Evolutionary conservation across 2,113 vertebrate genomes (phyloP).

Genomic region (Catharus fuscescens): DNA sequence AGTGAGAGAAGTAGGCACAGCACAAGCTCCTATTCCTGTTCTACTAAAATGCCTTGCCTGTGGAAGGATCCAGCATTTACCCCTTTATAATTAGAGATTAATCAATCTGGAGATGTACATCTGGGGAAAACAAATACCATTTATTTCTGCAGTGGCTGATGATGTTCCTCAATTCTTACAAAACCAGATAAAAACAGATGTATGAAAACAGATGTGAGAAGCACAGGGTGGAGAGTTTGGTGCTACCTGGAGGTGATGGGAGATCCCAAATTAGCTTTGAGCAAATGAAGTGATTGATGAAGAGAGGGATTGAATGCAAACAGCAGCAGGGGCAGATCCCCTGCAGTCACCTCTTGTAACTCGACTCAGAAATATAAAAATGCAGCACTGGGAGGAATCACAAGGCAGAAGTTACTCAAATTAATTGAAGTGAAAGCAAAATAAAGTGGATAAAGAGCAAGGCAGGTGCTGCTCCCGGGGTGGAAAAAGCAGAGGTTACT

Average conservation of each 20-base stretch:
- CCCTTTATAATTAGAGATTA: background rate
- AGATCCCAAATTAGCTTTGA: background rate
- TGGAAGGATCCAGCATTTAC: background rate
- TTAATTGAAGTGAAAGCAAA: background rate
- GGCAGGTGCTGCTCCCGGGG: background rate
- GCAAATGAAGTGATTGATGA: background rate
- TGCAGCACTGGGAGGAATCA: background rate
- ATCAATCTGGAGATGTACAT: background rate
- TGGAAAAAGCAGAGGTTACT: background rate
- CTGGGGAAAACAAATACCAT: background rate
- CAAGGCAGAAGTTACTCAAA: background rate
- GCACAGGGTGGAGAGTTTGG: background rate
- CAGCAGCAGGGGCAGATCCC: background rate
- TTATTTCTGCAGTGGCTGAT: background rate
- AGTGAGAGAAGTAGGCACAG: background rate
- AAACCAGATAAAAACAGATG: background rate
- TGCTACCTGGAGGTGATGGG: background rate
- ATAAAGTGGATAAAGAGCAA: background rate
- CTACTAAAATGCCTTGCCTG: background rate
- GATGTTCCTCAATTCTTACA: background rate
- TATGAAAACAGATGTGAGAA: background rate
- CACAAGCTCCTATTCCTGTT: background rate
- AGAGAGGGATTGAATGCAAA: background rate
- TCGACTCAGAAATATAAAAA: background rate
- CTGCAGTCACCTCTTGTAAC: background rate